These are phyloP conservation scores for Vannuccia rotundouncinata DNA, from an alignment of 2,888 invertebrate genomes.

Conservation along the genomic window DNA sequence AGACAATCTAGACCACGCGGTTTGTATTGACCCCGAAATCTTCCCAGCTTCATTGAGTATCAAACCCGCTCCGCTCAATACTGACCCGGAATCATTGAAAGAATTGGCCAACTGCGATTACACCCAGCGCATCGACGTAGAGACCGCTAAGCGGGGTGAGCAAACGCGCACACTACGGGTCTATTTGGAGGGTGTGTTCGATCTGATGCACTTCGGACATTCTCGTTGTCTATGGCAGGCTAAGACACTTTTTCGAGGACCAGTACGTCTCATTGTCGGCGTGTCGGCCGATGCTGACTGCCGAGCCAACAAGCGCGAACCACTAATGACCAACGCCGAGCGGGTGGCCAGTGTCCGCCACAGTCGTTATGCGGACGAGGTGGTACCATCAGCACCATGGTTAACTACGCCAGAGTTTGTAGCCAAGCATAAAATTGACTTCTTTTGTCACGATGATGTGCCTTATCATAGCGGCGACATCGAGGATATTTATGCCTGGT, in stretches of 20 bases:
- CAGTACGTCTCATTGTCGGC: conserved; percentile 18
- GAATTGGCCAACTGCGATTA: background rate
- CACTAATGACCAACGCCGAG: conserved; percentile 35
- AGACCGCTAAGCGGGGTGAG: background rate
- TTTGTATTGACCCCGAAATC: background rate
- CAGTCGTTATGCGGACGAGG: conserved; percentile 37
- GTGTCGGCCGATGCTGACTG: conserved; percentile 32
- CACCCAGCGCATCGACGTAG: background rate
- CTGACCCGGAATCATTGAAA: background rate
- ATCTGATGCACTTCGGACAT: conserved; percentile 37
- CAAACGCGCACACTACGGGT: conserved; percentile 30
- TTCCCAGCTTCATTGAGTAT: background rate
- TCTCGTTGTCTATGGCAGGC: conserved; percentile 34
- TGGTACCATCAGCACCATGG: conserved; percentile 25
- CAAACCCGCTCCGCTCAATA: background rate
- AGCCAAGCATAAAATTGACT: conserved; percentile 34
- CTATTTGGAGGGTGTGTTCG: conserved; percentile 36
- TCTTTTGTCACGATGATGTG: conserved; percentile 34
- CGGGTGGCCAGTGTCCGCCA: conserved; percentile 27
- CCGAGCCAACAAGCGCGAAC: conserved; percentile 32
- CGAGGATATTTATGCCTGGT: conserved; percentile 32
- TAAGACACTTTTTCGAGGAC: conserved; percentile 30
- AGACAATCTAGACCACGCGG: no score
- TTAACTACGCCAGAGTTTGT: conserved; percentile 32
- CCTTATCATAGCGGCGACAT: conserved; percentile 31